Percentiles rank a stretch among this genome's conserved stretches.
Conservation (phyloP, 2,797 vertebrate genomes). For the Notamacropus eugenii region DNA sequence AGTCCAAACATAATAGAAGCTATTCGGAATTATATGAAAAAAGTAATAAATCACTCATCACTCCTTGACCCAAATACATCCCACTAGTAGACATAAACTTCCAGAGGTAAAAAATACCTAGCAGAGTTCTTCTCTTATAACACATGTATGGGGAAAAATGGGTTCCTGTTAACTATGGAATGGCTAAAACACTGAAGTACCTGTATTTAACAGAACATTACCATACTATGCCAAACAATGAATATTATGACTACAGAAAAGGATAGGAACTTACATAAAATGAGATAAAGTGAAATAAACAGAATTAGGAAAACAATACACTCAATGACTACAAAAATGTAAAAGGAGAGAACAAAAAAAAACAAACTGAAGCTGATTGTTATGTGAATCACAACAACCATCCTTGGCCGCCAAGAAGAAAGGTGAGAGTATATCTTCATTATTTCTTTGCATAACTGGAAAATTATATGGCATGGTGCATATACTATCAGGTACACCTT, state of each 20-base stretch:
- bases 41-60: background rate
- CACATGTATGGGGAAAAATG: background rate
- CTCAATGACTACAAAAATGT: background rate
- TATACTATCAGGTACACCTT: background rate
- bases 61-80: background rate
- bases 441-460: background rate
- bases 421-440: background rate
- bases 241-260: background rate
- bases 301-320: background rate
- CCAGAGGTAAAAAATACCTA: background rate
- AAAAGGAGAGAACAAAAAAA: background rate
- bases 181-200: background rate
- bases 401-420: background rate
- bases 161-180: background rate
- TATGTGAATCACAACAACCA: background rate
- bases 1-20: background rate
- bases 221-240: background rate
- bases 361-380: background rate
- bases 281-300: background rate
- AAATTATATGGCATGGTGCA: background rate
- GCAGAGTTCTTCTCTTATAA: background rate
- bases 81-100: background rate
- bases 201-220: background rate
- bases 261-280: background rate
- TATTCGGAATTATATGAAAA: background rate